These are phyloP conservation scores for Phataginus tetradactyla DNA, from an alignment of 2,797 vertebrate species.

Conservation along the genomic window DNA sequence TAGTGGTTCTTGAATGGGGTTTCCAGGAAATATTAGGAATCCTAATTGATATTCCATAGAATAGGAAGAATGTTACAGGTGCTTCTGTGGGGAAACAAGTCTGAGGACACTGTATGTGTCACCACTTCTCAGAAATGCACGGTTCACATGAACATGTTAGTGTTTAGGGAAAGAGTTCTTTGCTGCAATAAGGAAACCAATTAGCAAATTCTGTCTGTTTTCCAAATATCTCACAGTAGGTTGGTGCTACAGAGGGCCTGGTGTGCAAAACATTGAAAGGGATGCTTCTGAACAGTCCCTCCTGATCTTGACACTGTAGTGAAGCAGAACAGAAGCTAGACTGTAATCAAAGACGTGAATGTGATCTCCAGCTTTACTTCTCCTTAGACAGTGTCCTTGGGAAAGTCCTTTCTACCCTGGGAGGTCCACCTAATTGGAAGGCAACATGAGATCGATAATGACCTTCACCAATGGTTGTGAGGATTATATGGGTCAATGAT, in stretches of 20 bases:
- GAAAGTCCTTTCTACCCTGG: neutral
- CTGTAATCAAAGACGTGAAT: neutral
- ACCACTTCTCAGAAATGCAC: neutral
- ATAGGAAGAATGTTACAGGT: neutral
- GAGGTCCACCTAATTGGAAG: neutral
- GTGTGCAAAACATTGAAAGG: neutral
- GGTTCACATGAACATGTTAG: neutral
- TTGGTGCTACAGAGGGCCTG: neutral
- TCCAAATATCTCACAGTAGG: neutral
- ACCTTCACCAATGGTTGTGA: neutral
- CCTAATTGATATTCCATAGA: neutral
- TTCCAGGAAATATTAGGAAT: neutral
- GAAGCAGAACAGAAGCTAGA: neutral
- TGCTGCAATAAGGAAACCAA: neutral
- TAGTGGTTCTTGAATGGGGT: neutral
- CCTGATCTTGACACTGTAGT: neutral
- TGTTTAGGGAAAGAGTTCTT: neutral
- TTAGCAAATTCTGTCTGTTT: neutral
- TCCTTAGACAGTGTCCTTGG: neutral
- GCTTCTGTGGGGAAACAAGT: neutral
- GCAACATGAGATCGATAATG: neutral
- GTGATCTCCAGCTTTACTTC: neutral
- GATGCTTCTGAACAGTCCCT: neutral
- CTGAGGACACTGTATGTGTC: neutral
- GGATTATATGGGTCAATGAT: neutral